Evolutionary conservation across 2,113 vertebrate genomes (phyloP).

Genomic region (Leuciscus idus): DNA sequence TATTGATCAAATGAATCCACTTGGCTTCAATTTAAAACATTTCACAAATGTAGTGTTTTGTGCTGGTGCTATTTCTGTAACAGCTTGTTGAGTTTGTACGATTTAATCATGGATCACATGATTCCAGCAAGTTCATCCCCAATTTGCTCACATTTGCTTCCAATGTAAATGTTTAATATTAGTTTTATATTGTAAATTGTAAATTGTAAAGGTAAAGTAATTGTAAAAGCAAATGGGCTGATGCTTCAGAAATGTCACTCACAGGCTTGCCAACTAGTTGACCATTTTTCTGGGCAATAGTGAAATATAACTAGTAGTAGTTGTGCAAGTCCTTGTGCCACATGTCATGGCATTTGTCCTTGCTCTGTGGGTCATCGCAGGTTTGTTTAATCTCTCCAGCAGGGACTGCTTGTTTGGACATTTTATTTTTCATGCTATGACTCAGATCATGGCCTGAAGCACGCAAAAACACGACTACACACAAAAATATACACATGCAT

Average conservation of each 20-base stretch:
- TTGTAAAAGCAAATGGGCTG: background rate
- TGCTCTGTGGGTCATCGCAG: background rate
- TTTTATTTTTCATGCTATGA: conserved; percentile 38
- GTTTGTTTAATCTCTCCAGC: conserved; percentile 17
- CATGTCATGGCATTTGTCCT: conserved; percentile 1
- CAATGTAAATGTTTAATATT: background rate
- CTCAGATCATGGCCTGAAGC: conserved; percentile 33
- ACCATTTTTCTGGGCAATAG: background rate
- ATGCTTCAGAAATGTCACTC: background rate
- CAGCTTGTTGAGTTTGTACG: background rate
- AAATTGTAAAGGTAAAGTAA: no score
- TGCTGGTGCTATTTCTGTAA: background rate
- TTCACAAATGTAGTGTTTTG: background rate
- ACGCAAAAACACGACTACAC: background rate
- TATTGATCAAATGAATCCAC: background rate
- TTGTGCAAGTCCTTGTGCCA: background rate
- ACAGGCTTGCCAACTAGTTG: background rate
- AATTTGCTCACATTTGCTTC: background rate
- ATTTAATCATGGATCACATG: background rate
- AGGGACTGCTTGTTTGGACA: conserved; percentile 8
- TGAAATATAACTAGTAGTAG: background rate
- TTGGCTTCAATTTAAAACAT: background rate
- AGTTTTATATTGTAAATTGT: background rate
- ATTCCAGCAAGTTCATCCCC: background rate
- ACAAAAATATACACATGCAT: conserved; percentile 26